A percentile compares a stretch with the other conserved stretches of the same genome.
Evolutionary conservation across 1,140 invertebrate genomes (phyloP).

Genomic region (Magallana ariakensis): DNA sequence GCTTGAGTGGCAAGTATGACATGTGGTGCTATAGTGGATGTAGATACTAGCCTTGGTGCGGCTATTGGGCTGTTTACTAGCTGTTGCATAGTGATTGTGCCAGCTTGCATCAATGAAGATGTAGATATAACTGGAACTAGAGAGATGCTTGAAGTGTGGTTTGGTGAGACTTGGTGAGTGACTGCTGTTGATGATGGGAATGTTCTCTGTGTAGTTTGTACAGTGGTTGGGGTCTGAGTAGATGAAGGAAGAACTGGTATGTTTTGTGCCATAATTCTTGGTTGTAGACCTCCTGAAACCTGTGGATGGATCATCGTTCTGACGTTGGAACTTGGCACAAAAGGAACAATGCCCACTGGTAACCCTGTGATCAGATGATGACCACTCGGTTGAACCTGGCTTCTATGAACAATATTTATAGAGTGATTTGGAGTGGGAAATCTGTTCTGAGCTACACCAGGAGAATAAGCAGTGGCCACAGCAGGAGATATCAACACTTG

Average conservation of each 20-base stretch:
- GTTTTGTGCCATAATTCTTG: not conserved
- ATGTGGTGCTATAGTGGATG: not conserved
- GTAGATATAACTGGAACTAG: not conserved
- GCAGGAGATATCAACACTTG: not conserved
- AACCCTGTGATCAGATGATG: not conserved
- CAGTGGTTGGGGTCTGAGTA: not conserved
- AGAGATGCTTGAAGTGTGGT: not conserved
- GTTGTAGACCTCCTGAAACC: not conserved
- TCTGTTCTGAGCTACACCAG: not conserved
- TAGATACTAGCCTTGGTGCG: not conserved
- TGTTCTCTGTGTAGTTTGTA: not conserved
- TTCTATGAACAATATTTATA: not conserved
- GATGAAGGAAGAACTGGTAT: not conserved
- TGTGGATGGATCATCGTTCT: not conserved
- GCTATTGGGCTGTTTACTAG: not conserved
- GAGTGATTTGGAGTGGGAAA: not conserved
- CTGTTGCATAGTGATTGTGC: not conserved
- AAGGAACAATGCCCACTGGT: conserved; percentile 6
- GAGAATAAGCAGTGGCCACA: not conserved
- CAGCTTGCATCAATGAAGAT: not conserved
- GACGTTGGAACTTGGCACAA: not conserved
- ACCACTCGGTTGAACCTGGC: not conserved
- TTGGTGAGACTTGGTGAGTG: not conserved
- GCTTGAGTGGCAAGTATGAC: not conserved
- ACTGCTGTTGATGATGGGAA: not conserved